phyloP scores from a whole-genome alignment of 37 sponge, comb jelly and placozoan species.

The Oscarella lobularis region DNA sequence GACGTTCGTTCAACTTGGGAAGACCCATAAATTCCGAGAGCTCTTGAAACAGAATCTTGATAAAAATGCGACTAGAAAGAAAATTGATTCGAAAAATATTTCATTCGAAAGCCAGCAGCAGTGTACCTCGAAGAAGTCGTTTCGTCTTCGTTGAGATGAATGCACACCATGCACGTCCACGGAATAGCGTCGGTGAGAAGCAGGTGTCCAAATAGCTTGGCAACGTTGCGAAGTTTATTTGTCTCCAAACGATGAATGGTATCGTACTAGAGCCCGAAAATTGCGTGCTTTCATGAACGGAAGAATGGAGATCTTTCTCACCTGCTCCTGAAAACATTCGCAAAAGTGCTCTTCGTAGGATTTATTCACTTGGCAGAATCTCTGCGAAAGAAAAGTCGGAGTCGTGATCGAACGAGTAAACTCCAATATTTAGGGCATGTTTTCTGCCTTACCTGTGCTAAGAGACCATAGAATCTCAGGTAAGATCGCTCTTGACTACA shows the following conservation, averaged over 20 bases:
- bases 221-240: slow-evolving; percentile 89
- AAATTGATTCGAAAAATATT: neutral
- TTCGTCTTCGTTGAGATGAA: slow-evolving; percentile 93
- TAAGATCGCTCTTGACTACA: slow-evolving; percentile 85
- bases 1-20: slow-evolving; percentile 64
- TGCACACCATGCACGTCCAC: slow-evolving; percentile 80
- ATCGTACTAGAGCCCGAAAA: slow-evolving; percentile 36
- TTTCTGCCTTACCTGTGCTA: slow-evolving; percentile 38
- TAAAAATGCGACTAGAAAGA: slow-evolving; percentile 77
- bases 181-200: slow-evolving; percentile 92
- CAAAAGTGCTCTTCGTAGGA: slow-evolving; percentile 77
- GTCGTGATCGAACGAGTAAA: too few species aligned
- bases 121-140: slow-evolving; percentile 87
- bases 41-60: slow-evolving; percentile 98
- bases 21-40: slow-evolving; percentile 89
- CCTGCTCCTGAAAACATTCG: slow-evolving; percentile 65
- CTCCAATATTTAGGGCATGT: neutral
- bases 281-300: neutral
- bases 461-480: slow-evolving; percentile 69
- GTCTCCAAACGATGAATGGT: slow-evolving; percentile 93
- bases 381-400: slow-evolving; percentile 25
- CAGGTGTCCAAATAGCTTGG: slow-evolving; percentile 82
- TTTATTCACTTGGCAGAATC: slow-evolving; percentile 78
- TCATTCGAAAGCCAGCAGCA: neutral
- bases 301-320: slow-evolving; percentile 2